Base-by-base conservation (phyloP, 2,113 vertebrate genomes). In the Sisor rabdophorus region DNA sequence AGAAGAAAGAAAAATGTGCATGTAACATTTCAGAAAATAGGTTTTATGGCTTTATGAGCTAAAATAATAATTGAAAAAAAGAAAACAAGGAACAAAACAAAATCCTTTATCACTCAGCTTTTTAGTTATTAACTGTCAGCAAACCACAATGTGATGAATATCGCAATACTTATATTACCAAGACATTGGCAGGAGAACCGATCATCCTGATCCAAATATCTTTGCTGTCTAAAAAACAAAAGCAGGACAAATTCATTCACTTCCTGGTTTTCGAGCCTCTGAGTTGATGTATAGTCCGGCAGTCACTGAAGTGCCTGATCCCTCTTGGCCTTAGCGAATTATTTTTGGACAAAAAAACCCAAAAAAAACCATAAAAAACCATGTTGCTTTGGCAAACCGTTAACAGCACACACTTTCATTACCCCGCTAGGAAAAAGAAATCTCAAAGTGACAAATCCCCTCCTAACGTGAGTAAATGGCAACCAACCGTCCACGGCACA, bases 261-360 rank as follows among this genome's bases (percentile, higher is more conserved):
- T 44, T 44, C 40, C 11, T 44, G 58, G 68, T 36, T 59, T 24
- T 24, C 1, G 44, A 11, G 26, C 59, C 15, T 72, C 50, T 15
- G 55, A 26, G 63, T 22, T 53, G 74, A 76, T 79, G 71, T 83
- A 74, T 85, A 83, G 83, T 82, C 81, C 80, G 85, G 84, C 84
- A 89, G 88, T 88, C 88, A 86, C 86, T 85, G 79, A 80, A 58
- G 79, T 77, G 78, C 86, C 81, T 69, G 82, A 82, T 84, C 80
- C 76, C 69, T 85, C 86, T 87, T 88, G 85, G 87, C 86, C 90
- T 89, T 88, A 87, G 89, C 87, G 81, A 79, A 78, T 89, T 88
- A 87, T 82, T 79, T 17, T 36, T 36, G 3, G 3, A 36, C 3
- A 44, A 44, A 44, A 44, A 44, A 44, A 44, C n/a, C n/a, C n/a